Evolutionary conservation across 2,888 invertebrate species (phyloP), one percentile per base, ranked within the genome.

Genomic region (Clivina fossor): DNA sequence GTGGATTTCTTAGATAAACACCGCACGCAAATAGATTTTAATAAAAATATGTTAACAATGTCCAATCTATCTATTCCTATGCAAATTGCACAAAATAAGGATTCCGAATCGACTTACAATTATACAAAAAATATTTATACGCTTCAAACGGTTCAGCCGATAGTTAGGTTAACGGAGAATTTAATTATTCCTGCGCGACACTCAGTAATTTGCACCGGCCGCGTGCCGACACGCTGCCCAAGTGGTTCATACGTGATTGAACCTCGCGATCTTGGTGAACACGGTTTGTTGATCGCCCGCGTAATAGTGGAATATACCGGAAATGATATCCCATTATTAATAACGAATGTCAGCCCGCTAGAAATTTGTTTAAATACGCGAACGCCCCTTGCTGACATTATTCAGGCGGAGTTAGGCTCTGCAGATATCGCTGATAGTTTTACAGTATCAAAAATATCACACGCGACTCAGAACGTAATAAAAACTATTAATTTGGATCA

Each of bases 1-100:
- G 35, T 15, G 2, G 47, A 55, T 26, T 55, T 55, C 38, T 48
- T 55, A 13, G 24, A 38, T 28, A 38, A 30, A 32, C 22, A 15
- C 24, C 2, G 28, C 4, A 11, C 38, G 11, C 9, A 40, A 11
- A 26, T 47, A 13, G 20, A 47, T 37, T 47, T 47, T 37, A 4
- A 2, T 18, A 46, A 18, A 3, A 32, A 22, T n/a, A n/a, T n/a
- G n/a, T n/a, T n/a, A n/a, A n/a, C n/a, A n/a, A n/a, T n/a, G n/a
- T n/a, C n/a, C n/a, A n/a, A n/a, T n/a, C n/a, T n/a, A n/a, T n/a
- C n/a, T n/a, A n/a, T n/a, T n/a, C n/a, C n/a, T n/a, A n/a, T n/a
- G n/a, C n/a, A n/a, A n/a, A n/a, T n/a, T n/a, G n/a, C n/a, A n/a
- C n/a, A n/a, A n/a, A n/a, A n/a, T n/a, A n/a, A n/a, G n/a, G n/a